Base-by-base conservation (phyloP, 1,140 invertebrate species). In the Colletes gigas region DNA sequence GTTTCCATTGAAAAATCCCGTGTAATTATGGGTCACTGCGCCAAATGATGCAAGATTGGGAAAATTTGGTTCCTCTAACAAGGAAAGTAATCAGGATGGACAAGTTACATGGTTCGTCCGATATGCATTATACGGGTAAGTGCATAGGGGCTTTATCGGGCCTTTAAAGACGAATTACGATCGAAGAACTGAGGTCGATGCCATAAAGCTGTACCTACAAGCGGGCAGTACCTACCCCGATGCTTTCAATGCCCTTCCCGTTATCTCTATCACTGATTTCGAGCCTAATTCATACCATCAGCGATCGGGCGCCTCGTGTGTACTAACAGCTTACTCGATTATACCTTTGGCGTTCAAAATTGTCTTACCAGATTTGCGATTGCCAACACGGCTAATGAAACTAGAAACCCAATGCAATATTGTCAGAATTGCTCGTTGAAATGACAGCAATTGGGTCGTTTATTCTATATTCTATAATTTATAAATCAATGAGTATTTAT, bases 141-240 rank as follows among this genome's bases (percentile, higher is more conserved):
- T 77, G 73, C 83, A 84, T 81, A 81, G 73, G 84, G 83, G 84
- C 54, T 73, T 63, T 85, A 84, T 84, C 83, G 44, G 10, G 50
- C 55, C 81, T 83, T 84, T 65, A 69, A 65, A 78, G 30, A 55
- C 73, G 44, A 84, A 83, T 79, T 84, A 72, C 57, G 72, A 84
- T 80, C 76, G 55, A 62, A 77, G 75, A 84, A 79, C 50, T 81
- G 52, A 44, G 62, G 60, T 79, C 83, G 59, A 83, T 83, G 71
- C 81, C 57, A 71, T 62, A 81, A 76, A 81, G 71, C 68, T 76
- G 62, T 75, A 75, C 15, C 47, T 50, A 67, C n/a, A 54, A 12
- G 66, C 81, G 50, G 50, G 60, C 41, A 55, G 41, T 80, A 83
- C 80, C 55, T 83, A 68, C 15, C 82, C 39, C 21, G 71, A 60